Conservation (phyloP, 2,888 invertebrate genomes). For the Vandiemenella viatica region DNA sequence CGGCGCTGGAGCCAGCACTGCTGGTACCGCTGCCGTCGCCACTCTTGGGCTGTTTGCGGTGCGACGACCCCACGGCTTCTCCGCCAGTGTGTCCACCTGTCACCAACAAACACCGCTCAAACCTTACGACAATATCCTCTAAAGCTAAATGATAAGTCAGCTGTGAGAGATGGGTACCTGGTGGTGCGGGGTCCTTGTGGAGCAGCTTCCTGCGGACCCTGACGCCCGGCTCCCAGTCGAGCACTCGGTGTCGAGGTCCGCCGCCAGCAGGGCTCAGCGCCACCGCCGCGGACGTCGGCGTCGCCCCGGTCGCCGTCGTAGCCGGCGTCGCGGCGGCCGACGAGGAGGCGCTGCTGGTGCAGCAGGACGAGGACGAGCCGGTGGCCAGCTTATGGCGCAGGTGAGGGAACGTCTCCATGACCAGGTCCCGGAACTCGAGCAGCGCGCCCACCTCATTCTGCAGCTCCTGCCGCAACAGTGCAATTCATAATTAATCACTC, state of each 20-base stretch:
- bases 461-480: conserved; percentile 43
- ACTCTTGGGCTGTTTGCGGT: conserved; percentile 17
- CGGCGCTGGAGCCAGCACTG: conserved; percentile 38
- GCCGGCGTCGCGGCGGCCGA: conserved; percentile 25
- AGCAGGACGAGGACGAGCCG: conserved; percentile 12
- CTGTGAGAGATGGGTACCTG: no score
- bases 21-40: conserved; percentile 29
- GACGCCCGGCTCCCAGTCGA: conserved; percentile 69
- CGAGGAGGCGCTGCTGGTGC: conserved; percentile 16
- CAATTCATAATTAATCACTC: no score
- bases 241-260: conserved; percentile 30
- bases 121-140: no score
- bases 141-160: no score
- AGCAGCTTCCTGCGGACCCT: conserved; percentile 50
- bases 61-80: conserved; percentile 23
- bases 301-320: conserved; percentile 30
- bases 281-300: conserved; percentile 25
- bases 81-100: no score
- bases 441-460: conserved; percentile 87
- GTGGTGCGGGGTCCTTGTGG: conserved; percentile 22
- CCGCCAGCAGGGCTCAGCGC: conserved; percentile 3
- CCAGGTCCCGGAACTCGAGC: conserved; percentile 82
- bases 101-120: no score
- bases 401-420: conserved; percentile 87
- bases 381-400: conserved; percentile 74